Percentiles rank a stretch among this genome's conserved stretches.
Evolutionary conservation across 2,797 vertebrate genomes (phyloP).

Genomic region (Takifugu ocellatus): DNA sequence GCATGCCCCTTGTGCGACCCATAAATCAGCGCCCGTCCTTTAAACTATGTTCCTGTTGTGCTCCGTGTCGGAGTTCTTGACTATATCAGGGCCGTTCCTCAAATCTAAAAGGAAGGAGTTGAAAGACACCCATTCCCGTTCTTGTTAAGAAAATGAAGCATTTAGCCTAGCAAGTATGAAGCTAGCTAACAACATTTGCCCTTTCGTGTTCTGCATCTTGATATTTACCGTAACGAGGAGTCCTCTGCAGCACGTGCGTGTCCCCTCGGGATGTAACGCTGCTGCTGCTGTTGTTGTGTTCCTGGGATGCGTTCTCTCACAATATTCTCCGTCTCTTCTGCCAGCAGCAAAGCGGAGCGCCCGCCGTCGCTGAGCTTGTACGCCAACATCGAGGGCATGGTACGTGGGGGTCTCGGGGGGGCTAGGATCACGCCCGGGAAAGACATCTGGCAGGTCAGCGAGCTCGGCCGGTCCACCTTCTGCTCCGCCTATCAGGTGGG

Average conservation of each 20-base stretch:
- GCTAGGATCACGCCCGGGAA: slow-evolving; percentile 86
- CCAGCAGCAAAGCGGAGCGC: slow-evolving; percentile 90
- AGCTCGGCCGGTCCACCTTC: slow-evolving; percentile 88
- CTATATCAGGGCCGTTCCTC: no score
- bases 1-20: slow-evolving; percentile 7
- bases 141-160: no score
- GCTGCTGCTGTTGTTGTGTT: no score
- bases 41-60: neutral
- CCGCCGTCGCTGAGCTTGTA: slow-evolving; percentile 94
- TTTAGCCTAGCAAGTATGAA: no score
- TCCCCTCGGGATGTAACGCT: no score
- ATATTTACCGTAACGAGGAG: no score
- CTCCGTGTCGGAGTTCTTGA: neutral
- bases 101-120: no score
- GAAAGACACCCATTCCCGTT: no score
- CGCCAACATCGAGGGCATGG: slow-evolving; percentile 91
- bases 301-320: slow-evolving; percentile 1
- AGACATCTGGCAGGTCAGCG: slow-evolving; percentile 95
- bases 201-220: no score
- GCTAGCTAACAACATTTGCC: no score
- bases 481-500: slow-evolving; percentile 94
- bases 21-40: neutral
- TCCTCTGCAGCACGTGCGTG: no score
- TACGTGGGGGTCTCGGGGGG: slow-evolving; percentile 93
- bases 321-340: slow-evolving; percentile 35